Evolutionary conservation across 2,888 invertebrate species (phyloP).

Genomic region (Polyploca ridens): DNA sequence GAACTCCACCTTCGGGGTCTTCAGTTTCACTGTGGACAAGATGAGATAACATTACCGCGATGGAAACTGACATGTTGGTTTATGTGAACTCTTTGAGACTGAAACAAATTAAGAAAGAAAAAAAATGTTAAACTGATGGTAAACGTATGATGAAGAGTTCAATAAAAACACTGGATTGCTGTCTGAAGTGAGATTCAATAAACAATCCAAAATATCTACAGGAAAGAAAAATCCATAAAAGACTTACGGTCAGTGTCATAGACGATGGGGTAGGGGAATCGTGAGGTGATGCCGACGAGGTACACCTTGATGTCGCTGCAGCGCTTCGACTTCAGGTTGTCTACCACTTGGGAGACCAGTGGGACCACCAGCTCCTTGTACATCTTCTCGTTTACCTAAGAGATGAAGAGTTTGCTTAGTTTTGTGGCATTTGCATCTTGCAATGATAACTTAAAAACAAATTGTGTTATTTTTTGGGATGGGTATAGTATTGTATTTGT

Average conservation of each 20-base stretch:
- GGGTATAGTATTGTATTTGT: no score
- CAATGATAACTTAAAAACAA: no score
- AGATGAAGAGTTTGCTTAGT: neutral
- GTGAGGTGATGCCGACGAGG: conserved; percentile 85
- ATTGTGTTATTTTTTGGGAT: no score
- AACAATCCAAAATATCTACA: neutral
- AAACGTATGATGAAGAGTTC: no score
- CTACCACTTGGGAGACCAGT: conserved; percentile 84
- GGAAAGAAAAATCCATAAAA: neutral
- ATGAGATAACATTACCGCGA: neutral
- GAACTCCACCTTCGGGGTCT: conserved; percentile 69
- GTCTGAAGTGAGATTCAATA: no score
- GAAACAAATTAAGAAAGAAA: no score
- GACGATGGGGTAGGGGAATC: conserved; percentile 70
- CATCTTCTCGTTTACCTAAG: conserved; percentile 84
- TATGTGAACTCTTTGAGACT: no score
- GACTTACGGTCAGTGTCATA: conserved; percentile 77
- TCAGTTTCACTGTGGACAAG: conserved; percentile 68
- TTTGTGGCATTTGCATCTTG: no score
- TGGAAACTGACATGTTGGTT: no score
- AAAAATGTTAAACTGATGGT: no score
- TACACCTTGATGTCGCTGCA: conserved; percentile 76
- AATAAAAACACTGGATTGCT: no score
- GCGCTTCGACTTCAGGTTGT: conserved; percentile 83
- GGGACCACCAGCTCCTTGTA: conserved; percentile 87